Base-by-base conservation (phyloP, 2,113 vertebrate species). In the Archocentrus centrarchus region DNA sequence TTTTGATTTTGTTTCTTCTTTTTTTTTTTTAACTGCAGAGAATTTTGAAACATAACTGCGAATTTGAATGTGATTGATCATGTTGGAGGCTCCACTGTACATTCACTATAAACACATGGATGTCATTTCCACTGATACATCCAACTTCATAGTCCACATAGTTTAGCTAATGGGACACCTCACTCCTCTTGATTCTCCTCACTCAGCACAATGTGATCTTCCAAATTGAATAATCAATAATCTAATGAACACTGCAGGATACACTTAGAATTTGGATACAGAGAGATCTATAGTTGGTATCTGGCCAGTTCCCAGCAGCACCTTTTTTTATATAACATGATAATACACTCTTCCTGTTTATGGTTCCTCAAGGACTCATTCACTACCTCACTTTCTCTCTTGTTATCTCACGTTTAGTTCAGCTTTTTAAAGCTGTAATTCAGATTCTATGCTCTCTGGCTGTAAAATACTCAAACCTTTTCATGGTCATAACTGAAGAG, bases 181-280 rank as follows among this genome's bases (percentile, higher is more conserved):
- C 55, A 13, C 66, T 75, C 70, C 81, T 80, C 76, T 81, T 22
- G 41, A 73, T 87, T 70, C 59, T 82, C 73, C 81, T 82, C 80
- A 77, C 84, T 92, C 83, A 73, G 84, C 88, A 86, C 77, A 68
- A 55, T 83, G 58, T 13, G 7, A 75, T 59, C 35, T 22, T 18
- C 59, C 44, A 63, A 79, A 89, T 35, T 83, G 37, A 88, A 81
- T 82, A 85, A 91, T 91, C 91, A 89, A 83, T 92, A 86, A 79
- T 70, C 9, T 6, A 84, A 89, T 84, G 62, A 75, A 61, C 50
- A 20, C 27, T 61, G 39, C 50, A 9, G 61, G 17, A 58, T 82
- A 59, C 75, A 14, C 66, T 77, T 58, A 59, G 58, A 87, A 83
- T 79, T n/a, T 41, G 18, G 30, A 79, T 7, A 18, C 18, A 87